Evolutionary conservation across 2,113 vertebrate species (phyloP), one percentile per base, ranked within the genome.

Genomic region (Oophaga pumilio): DNA sequence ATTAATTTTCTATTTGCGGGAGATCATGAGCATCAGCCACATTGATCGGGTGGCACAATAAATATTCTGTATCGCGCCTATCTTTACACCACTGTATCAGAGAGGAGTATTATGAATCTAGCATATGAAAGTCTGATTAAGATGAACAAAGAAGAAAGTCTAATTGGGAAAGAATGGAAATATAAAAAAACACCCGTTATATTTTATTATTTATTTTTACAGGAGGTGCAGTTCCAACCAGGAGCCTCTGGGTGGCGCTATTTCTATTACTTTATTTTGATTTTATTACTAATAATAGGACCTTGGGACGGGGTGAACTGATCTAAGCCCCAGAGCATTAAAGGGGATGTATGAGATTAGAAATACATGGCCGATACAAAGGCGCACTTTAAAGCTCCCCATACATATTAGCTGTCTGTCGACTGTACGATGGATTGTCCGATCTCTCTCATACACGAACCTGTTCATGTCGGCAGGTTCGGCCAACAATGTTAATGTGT

Each of bases 1-100:
- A 83, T 83, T 83, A 53, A 83, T 69, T 83, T n/a, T 64, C 33
- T 52, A 50, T 69, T 69, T 22, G 49, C 50, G 62, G 62, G 22
- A 68, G n/a, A 26, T 52, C 81, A 53, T 8, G 50, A n/a, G 66
- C 6, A 83, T 24, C 22, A 24, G 81, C 56, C 18, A 10, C 24
- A 11, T 8, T 13, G 80, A 82, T 82, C 80, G 43, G 60, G 60
- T 0, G 10, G 62, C 28, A 62, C 26, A n/a, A 15, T 14, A 17
- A 24, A 11, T 20, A 18, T 6, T 2, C 1, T 22, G 9, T 20
- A 20, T 22, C 22, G 9, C 17, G 10, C 68, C 1, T n/a, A 22
- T 66, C 20, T 49, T 1, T 33, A 33, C 7, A 43, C 14, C 17
- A 73, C 10, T 7, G 1, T 33, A 18, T 43, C 69, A 2, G 62